Evolutionary conservation across 2,113 vertebrate species (phyloP).

Genomic region (Mesitornis unicolor): DNA sequence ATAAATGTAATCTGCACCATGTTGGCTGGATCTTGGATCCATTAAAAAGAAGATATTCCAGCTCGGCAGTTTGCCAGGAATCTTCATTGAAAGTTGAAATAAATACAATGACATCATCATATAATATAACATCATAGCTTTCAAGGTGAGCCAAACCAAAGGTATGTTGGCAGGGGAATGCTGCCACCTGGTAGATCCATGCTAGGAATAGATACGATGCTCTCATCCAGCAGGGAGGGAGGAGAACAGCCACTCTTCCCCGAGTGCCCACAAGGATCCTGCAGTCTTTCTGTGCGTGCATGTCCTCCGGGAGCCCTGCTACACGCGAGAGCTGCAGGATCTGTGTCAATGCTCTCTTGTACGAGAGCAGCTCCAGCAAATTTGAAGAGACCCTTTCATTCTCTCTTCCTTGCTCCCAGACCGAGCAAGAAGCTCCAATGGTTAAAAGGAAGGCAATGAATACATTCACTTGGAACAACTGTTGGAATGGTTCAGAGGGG

Average conservation of each 20-base stretch:
- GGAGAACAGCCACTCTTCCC: neutral
- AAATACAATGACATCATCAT: constrained; percentile 59
- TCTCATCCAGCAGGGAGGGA: neutral
- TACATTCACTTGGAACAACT: constrained; percentile 33
- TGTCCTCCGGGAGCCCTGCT: neutral
- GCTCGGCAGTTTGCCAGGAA: constrained; percentile 19
- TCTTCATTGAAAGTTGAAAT: constrained; percentile 53
- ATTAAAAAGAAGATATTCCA: constrained; percentile 54
- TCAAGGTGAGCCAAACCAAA: constrained; percentile 64
- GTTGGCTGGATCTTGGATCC: constrained; percentile 11
- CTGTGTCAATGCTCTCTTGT: constrained; percentile 56
- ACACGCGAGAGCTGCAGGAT: neutral
- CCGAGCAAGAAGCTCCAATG: constrained; percentile 47
- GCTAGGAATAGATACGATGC: constrained; percentile 41
- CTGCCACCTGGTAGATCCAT: constrained; percentile 49
- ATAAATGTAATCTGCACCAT: constrained; percentile 7
- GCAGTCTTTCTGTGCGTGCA: neutral
- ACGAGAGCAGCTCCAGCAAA: constrained; percentile 23
- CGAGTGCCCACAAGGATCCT: constrained; percentile 13
- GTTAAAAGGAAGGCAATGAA: constrained; percentile 46
- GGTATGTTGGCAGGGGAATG: constrained; percentile 49
- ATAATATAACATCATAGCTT: constrained; percentile 54
- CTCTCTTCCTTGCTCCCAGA: neutral
- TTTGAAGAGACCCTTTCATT: constrained; percentile 66
- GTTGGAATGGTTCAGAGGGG: constrained; percentile 29